Evolutionary conservation across 1,140 invertebrate species (phyloP).

Genomic region (Eubasilissa regina): DNA sequence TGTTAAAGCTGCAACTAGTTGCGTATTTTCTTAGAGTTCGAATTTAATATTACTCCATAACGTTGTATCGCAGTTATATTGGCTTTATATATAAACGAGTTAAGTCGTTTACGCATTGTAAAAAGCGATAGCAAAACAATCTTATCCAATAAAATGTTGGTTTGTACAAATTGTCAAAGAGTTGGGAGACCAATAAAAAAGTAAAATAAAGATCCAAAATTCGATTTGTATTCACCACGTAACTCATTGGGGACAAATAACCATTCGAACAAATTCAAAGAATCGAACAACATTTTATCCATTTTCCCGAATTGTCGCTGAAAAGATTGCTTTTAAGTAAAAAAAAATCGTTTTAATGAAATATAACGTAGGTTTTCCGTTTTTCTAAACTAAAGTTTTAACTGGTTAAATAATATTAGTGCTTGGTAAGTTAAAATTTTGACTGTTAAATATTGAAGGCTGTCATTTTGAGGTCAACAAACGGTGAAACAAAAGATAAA

Average conservation of each 20-base stretch:
- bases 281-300: constrained; percentile 2
- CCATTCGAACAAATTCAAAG: constrained; percentile 2
- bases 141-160: constrained; percentile 13
- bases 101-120: neutral
- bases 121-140: neutral
- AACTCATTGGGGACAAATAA: constrained; percentile 29
- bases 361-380: neutral
- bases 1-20: too few relatives aligned
- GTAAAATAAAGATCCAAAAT: constrained; percentile 7
- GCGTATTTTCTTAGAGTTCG: too few relatives aligned
- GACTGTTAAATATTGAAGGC: too few relatives aligned
- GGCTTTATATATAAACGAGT: too few relatives aligned
- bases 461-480: too few relatives aligned
- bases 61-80: too few relatives aligned
- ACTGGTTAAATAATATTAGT: too few relatives aligned
- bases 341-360: constrained; percentile 3
- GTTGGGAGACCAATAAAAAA: constrained; percentile 16
- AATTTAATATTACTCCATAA: too few relatives aligned
- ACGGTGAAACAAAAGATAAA: too few relatives aligned
- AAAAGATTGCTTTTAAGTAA: constrained; percentile 31
- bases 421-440: too few relatives aligned
- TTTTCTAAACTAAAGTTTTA: too few relatives aligned
- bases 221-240: constrained; percentile 28
- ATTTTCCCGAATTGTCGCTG: neutral
- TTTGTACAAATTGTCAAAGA: constrained; percentile 22